Base-by-base conservation (phyloP, 2,888 invertebrate genomes). In the Andricus quercusramuli region DNA sequence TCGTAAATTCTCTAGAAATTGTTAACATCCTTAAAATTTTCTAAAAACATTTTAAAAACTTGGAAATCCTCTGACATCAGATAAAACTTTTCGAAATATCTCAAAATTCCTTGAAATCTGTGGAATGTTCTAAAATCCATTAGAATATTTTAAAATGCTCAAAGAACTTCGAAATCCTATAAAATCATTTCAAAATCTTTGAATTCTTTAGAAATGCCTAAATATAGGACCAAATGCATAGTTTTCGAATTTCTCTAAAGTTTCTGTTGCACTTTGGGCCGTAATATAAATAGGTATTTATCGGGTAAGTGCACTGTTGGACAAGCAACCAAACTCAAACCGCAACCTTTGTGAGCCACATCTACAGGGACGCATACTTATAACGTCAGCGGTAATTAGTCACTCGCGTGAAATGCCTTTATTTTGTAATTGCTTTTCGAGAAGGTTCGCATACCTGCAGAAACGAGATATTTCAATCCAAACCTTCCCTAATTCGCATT, bases 381-480 rank as follows among this genome's bases (percentile, higher is more conserved):
- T 32, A 32, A n/a, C 29, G 51, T 51, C 20, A n/a, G 56, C 80
- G 83, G 82, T 84, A 84, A 84, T 84, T 84, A 84, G 82, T 83
- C 80, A 83, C 84, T 77, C 80, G 79, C 76, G 82, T 78, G 80
- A 80, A 80, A 78, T 81, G 82, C 82, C 80, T 82, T 82, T 82
- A 80, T 82, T 78, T 79, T 70, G 80, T 80, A 79, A 77, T 81
- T 82, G 82, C 76, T 79, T 76, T 81, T 80, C 80, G 81, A 79
- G 67, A 68, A 80, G 78, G 15, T 78, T 80, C 80, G 80, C 79
- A 81, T 78, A 68, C 78, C 83, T 82, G 79, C 78, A 83, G 83
- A 84, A 84, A 84, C 82, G 84, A 82, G 83, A 84, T 83, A 84
- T 83, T 84, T 82, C 82, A 79, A 76, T 79, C 80, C 80, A 83